phyloP scores from a whole-genome alignment of 2,113 vertebrate genomes.

The Amia ocellicauda region DNA sequence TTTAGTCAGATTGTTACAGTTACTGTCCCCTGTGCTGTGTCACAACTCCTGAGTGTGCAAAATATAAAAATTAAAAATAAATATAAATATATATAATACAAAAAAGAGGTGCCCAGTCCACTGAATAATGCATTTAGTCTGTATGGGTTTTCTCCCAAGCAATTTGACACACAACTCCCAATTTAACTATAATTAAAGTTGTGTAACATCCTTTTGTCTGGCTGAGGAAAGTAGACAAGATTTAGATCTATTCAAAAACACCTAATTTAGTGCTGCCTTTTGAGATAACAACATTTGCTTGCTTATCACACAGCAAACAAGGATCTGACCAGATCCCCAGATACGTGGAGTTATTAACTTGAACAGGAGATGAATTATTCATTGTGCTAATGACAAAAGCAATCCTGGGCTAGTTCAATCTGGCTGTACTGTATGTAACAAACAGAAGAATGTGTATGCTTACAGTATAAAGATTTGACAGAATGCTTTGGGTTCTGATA shows the following conservation, averaged over 20 bases:
- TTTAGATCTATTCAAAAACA: conserved; percentile 23
- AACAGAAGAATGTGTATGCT: not conserved
- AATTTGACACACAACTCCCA: not conserved
- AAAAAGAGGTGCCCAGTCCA: not conserved
- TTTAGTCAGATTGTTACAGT: no score
- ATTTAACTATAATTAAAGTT: not conserved
- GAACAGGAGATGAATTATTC: conserved; percentile 47
- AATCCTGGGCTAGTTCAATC: not conserved
- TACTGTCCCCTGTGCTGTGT: no score
- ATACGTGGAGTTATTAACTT: conserved; percentile 42
- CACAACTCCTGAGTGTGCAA: no score
- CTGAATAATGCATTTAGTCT: not conserved
- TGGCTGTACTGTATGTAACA: not conserved
- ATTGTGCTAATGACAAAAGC: conserved; percentile 32
- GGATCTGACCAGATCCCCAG: conserved; percentile 33
- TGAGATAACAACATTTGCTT: conserved; percentile 32
- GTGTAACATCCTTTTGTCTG: not conserved
- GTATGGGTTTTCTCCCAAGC: not conserved
- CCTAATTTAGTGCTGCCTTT: conserved; percentile 26
- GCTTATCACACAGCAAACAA: conserved; percentile 45
- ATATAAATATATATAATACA: no score
- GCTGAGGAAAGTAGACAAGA: conserved; percentile 5
- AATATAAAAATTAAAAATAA: no score
- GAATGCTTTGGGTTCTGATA: not conserved
- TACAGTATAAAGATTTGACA: not conserved